phyloP scores from a whole-genome alignment of 2,113 vertebrate genomes.

The Todiramphus saurophagus region DNA sequence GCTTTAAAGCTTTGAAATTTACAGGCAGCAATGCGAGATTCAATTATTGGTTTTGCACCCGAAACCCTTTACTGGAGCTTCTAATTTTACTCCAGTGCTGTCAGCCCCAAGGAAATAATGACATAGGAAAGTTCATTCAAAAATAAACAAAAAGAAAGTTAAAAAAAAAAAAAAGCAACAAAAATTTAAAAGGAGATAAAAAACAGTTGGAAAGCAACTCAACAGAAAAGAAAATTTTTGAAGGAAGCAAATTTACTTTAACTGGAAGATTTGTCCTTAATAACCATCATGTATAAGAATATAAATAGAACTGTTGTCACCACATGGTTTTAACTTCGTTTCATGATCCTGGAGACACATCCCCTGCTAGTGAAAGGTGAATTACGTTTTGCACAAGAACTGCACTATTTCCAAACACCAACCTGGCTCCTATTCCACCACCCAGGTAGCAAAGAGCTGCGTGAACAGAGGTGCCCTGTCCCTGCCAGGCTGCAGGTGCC shows the following conservation, averaged over 20 bases:
- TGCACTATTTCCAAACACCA: rapidly evolving
- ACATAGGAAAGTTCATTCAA: neutral
- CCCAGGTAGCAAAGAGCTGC: neutral
- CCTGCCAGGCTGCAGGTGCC: neutral
- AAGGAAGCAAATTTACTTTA: neutral
- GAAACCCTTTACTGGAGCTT: constrained; percentile 9
- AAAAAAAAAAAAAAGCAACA: neutral
- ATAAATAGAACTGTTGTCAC: neutral
- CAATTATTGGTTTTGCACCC: constrained; percentile 11
- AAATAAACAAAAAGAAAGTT: neutral
- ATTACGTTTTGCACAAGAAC: neutral
- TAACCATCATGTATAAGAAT: rapidly evolving
- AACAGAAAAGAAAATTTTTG: neutral
- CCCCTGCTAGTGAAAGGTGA: rapidly evolving
- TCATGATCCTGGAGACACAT: neutral
- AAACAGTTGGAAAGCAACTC: neutral
- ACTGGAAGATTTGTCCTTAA: neutral
- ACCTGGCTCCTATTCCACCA: neutral
- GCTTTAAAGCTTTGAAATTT: constrained; percentile 61
- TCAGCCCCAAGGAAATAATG: neutral
- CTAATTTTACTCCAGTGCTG: neutral
- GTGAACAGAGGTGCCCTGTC: too few relatives aligned
- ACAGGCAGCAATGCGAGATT: neutral
- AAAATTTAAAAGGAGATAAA: neutral
- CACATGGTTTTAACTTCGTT: rapidly evolving